Percentiles rank a stretch among this genome's conserved stretches.
Conservation (phyloP, 1,140 invertebrate genomes). For the Delia radicum region DNA sequence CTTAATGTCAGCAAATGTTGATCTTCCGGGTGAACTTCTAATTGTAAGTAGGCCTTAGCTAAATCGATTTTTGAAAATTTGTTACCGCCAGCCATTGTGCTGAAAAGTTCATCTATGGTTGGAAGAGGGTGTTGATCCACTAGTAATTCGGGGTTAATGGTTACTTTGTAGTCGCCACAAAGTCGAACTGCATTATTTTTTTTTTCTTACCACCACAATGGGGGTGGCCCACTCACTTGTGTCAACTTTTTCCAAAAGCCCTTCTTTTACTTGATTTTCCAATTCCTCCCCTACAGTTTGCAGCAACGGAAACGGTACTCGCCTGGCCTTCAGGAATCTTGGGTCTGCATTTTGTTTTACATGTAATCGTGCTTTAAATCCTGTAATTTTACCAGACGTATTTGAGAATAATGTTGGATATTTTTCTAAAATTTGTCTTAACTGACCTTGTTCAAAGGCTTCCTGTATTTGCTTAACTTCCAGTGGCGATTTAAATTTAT, state of each 20-base stretch:
- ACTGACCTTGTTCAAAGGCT: background rate
- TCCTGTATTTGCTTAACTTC: no score
- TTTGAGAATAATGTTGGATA: background rate
- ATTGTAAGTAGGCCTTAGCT: conserved; percentile 36
- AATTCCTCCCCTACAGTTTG: conserved; percentile 44
- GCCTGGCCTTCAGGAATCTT: conserved; percentile 11
- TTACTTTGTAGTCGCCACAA: conserved; percentile 32
- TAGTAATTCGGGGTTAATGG: background rate
- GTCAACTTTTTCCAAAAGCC: conserved; percentile 34
- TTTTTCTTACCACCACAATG: conserved; percentile 58
- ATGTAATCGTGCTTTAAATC: background rate
- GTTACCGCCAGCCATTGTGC: conserved; percentile 30
- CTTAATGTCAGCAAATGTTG: conserved; percentile 32
- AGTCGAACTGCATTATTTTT: conserved; percentile 35
- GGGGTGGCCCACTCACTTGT: conserved; percentile 54
- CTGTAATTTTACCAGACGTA: background rate
- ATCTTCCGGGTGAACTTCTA: conserved; percentile 31
- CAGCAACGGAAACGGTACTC: conserved; percentile 6
- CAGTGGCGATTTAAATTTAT: no score
- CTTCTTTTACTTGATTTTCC: conserved; percentile 43
- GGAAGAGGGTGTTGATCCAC: conserved; percentile 36
- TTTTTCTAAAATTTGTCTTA: background rate
- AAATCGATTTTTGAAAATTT: conserved; percentile 38
- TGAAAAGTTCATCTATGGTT: conserved; percentile 38
- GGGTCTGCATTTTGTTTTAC: conserved; percentile 7